Conservation (phyloP, 2,888 invertebrate genomes). For the Drosophila dives region DNA sequence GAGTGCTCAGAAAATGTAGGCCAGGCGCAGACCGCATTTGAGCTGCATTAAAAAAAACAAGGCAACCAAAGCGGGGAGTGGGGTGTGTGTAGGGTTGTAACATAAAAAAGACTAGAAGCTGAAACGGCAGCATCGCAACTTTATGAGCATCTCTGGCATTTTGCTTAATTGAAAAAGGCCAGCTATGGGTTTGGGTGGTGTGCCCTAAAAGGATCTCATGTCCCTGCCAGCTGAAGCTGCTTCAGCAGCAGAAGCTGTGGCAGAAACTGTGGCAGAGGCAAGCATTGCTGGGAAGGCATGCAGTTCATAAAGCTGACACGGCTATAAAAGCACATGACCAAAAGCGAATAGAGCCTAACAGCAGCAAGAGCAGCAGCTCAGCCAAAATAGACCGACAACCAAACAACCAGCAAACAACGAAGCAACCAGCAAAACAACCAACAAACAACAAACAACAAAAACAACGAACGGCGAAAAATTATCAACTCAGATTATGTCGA, state of each 20-base stretch:
- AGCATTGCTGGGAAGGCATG: conserved; percentile 56
- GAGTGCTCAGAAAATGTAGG: conserved; percentile 67
- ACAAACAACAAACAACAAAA: conserved; percentile 36
- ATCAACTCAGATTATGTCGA: conserved; percentile 85
- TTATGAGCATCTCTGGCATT: conserved; percentile 72
- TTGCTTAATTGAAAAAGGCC: conserved; percentile 76
- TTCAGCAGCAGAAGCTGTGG: neutral
- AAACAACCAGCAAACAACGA: conserved; percentile 39
- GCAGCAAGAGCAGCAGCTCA: conserved; percentile 31
- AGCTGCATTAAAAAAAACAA: conserved; percentile 20
- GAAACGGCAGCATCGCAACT: conserved; percentile 46
- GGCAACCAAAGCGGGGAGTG: neutral
- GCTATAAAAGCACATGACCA: conserved; percentile 77
- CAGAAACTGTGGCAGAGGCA: too few relatives aligned
- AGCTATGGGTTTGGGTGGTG: conserved; percentile 33
- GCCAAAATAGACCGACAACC: conserved; percentile 66
- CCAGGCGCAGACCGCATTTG: conserved; percentile 60
- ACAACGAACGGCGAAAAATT: conserved; percentile 76
- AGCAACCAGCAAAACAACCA: conserved; percentile 53
- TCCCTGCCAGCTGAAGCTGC: conserved; percentile 52
- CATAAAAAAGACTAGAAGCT: conserved; percentile 23
- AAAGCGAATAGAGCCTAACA: conserved; percentile 40
- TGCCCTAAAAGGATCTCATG: conserved; percentile 71
- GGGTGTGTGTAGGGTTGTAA: neutral
- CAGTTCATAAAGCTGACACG: conserved; percentile 76